Percentiles rank a stretch among this genome's conserved stretches.
These are phyloP conservation scores for Cyanistes caeruleus DNA, from an alignment of 2,113 vertebrate genomes.

Conservation along the genomic window DNA sequence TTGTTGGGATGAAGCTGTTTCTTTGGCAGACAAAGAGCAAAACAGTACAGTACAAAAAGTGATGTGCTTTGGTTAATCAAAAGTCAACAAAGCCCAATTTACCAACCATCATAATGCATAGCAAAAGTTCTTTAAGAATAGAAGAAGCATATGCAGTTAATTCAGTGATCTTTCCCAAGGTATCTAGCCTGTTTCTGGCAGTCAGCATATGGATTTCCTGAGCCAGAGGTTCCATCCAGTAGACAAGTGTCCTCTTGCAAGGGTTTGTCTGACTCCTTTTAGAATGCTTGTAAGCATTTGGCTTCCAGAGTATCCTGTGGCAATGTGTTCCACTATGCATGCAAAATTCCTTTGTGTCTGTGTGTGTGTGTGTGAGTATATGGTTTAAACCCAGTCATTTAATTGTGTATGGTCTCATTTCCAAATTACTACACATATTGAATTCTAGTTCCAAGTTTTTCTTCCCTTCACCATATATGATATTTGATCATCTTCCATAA, in stretches of 20 bases:
- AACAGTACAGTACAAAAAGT: neutral
- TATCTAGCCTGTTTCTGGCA: neutral
- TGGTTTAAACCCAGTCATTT: neutral
- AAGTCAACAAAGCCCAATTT: neutral
- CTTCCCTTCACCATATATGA: neutral
- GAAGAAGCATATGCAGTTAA: neutral
- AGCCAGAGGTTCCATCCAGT: neutral
- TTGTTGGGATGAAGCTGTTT: neutral
- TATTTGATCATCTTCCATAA: neutral
- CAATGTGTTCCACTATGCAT: neutral
- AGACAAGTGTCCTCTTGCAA: neutral
- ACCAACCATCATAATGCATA: neutral
- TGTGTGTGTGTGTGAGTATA: neutral
- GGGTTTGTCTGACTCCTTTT: neutral
- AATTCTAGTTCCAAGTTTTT: neutral
- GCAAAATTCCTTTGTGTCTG: neutral
- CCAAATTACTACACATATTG: neutral
- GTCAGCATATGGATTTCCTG: neutral
- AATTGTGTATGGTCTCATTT: neutral
- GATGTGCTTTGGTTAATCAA: neutral
- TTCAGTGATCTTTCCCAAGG: neutral
- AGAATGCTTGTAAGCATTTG: neutral
- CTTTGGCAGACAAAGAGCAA: neutral
- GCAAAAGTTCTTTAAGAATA: neutral
- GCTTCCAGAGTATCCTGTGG: neutral